A percentile compares a stretch with the other conserved stretches of the same genome.
Evolutionary conservation across 2,113 vertebrate genomes (phyloP).

Genomic region (Turdus rufiventris): DNA sequence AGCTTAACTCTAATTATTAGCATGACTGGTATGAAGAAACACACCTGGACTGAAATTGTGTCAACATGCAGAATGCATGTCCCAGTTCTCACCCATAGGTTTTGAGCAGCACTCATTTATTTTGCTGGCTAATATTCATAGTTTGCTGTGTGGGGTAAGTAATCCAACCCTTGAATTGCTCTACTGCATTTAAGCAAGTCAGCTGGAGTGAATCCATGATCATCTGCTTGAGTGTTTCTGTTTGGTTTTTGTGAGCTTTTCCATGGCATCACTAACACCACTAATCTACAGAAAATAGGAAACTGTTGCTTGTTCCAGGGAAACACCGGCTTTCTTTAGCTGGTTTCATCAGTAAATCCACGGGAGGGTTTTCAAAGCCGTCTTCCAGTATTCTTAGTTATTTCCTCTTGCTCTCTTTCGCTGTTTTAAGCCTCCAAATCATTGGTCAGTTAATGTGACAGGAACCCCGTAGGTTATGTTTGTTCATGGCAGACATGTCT

Average conservation of each 20-base stretch:
- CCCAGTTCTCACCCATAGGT: not conserved
- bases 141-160: not conserved
- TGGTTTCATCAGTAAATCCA: not conserved
- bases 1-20: not conserved
- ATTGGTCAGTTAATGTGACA: conserved; percentile 24
- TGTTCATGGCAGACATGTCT: conserved; percentile 12
- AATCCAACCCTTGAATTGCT: not conserved
- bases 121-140: not conserved
- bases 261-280: not conserved
- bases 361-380: not conserved
- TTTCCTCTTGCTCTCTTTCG: conserved; percentile 32
- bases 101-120: not conserved
- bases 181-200: not conserved
- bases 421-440: conserved; percentile 18
- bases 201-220: not conserved
- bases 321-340: not conserved
- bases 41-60: not conserved
- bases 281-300: not conserved
- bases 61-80: not conserved
- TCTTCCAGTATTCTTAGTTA: not conserved
- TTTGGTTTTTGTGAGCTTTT: not conserved
- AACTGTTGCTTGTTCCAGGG: not conserved
- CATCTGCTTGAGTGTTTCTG: not conserved
- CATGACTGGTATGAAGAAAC: not conserved
- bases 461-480: conserved; percentile 3